Evolutionary conservation across 2,797 vertebrate genomes (phyloP).

Genomic region (Champsocephalus esox): DNA sequence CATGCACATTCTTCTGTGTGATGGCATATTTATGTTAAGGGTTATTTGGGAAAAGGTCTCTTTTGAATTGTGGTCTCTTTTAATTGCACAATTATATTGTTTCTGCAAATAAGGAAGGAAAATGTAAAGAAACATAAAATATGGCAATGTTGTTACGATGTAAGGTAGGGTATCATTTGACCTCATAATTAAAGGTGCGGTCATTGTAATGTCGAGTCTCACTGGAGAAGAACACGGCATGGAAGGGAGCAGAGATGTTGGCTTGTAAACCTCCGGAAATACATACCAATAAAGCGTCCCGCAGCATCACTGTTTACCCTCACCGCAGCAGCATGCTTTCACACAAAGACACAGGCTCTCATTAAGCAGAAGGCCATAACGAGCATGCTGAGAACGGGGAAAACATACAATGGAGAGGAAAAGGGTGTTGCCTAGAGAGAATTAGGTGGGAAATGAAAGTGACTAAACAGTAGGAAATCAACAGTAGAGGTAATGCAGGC

Average conservation of each 20-base stretch:
- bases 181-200: too few relatives aligned
- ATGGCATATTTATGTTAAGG: neutral
- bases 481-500: constrained; percentile 53
- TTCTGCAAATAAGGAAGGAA: neutral
- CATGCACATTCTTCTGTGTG: neutral
- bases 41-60: neutral
- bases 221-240: neutral
- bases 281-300: constrained; percentile 10
- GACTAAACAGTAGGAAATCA: constrained; percentile 63
- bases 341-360: constrained; percentile 36
- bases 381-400: constrained; percentile 60
- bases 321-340: constrained; percentile 13
- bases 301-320: constrained; percentile 9
- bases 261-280: constrained; percentile 23
- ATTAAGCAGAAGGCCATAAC: constrained; percentile 46
- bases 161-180: too few relatives aligned
- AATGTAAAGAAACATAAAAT: neutral
- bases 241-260: neutral
- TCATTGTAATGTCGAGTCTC: neutral
- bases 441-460: constrained; percentile 52
- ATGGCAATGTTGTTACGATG: neutral
- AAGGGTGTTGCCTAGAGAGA: constrained; percentile 62
- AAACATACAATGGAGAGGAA: constrained; percentile 75
- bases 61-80: neutral
- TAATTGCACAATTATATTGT: neutral